Evolutionary conservation across 2,797 vertebrate species (phyloP), one percentile per base, ranked within the genome.

Genomic region (Margarornis squamiger): DNA sequence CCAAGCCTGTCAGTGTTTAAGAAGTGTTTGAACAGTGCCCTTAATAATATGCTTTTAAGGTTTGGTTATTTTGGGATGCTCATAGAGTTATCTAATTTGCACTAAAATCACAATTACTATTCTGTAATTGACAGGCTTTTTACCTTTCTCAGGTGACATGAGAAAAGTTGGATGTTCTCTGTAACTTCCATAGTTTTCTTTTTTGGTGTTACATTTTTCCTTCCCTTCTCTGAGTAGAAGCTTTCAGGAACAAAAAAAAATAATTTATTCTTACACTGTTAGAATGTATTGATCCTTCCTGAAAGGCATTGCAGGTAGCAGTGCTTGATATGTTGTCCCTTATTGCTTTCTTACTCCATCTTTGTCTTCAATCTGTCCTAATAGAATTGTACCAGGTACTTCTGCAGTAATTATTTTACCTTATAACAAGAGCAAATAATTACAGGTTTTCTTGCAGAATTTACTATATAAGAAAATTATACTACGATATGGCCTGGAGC

Each of bases 401-500:
- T 87, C 71, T 71, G 5, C 24, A 16, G 26, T 73, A 26, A 45
- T 75, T 84, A 75, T 93, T 93, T 92, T 73, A 48, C 62, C 21
- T n/a, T 48, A n/a, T 39, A 81, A 49, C 6, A 38, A 38, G 38
- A 71, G 36, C 5, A 79, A 90, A 86, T 51, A 90, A 68, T 86
- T 74, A 41, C 26, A 48, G 12, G 3, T 70, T 84, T 93, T 78
- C 66, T 72, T 79, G 26, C 23, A 70, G 74, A 78, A 76, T 82
- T 82, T 80, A 59, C 39, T 84, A 10, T 51, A 29, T 51, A 62
- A 78, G 24, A n/a, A 88, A 92, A 84, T 93, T 88, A 39, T 88
- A 20, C 38, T 57, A 5, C n/a, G 55, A 51, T 24, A 24, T 87
- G 29, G 26, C 65, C n/a, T 63, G 29, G 16, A 55, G 58, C 46